A percentile compares a stretch with the other conserved stretches of the same genome.
Evolutionary conservation across 2,113 vertebrate genomes (phyloP).

Genomic region (Nycticebus coucang): DNA sequence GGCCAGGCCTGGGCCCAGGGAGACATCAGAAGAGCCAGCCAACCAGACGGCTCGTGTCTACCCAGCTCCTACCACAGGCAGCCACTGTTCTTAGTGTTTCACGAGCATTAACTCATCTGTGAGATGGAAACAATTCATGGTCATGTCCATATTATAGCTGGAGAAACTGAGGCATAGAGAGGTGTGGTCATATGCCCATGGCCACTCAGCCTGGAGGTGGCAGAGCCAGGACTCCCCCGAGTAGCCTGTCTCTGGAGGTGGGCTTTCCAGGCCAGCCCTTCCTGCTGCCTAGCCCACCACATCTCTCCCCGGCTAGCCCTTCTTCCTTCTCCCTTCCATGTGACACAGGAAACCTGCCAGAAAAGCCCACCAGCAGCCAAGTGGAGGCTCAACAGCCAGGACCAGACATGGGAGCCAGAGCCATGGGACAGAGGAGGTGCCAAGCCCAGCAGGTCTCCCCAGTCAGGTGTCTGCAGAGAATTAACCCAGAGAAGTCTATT

Average conservation of each 20-base stretch:
- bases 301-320: background rate
- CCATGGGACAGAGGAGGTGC: background rate
- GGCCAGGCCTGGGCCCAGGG: background rate
- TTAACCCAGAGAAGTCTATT: slow-evolving; percentile 57
- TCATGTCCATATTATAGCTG: background rate
- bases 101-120: background rate
- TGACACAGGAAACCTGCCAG: background rate
- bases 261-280: background rate
- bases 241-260: background rate
- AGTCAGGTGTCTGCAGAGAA: rapidly evolving
- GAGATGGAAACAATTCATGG: background rate
- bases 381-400: background rate
- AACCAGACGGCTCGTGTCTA: rapidly evolving
- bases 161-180: background rate
- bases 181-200: background rate
- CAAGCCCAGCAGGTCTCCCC: background rate
- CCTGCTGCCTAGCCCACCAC: background rate
- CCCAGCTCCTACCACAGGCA: background rate
- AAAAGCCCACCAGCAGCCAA: background rate
- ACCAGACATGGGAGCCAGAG: background rate
- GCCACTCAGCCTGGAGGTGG: background rate
- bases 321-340: no score
- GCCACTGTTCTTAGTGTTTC: background rate
- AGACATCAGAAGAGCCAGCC: background rate
- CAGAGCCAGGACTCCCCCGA: background rate